A percentile compares a stretch with the other conserved stretches of the same genome.
Conservation (phyloP, 2,113 vertebrate species). For the Laticauda colubrina region DNA sequence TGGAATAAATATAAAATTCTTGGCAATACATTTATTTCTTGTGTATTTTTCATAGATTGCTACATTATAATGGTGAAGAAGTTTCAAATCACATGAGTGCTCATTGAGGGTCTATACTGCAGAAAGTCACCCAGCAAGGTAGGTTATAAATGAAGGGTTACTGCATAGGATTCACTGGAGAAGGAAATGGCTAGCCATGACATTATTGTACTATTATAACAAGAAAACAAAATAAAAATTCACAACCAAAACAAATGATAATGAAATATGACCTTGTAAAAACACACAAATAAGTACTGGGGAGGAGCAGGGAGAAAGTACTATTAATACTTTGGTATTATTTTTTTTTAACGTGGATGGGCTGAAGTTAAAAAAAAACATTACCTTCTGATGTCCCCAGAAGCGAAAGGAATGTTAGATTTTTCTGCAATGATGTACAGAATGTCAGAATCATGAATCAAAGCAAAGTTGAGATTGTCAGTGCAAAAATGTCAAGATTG, state of each 20-base stretch:
- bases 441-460: neutral
- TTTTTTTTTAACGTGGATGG: neutral
- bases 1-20: too few relatives aligned
- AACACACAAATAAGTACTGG: neutral
- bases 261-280: neutral
- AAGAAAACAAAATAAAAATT: neutral
- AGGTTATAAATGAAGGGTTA: neutral
- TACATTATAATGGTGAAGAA: neutral
- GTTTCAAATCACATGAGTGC: neutral
- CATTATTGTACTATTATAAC: neutral
- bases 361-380: neutral
- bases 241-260: neutral
- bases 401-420: neutral
- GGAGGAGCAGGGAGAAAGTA: neutral
- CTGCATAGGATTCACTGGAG: neutral
- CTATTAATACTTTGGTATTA: neutral
- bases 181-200: neutral
- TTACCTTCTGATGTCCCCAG: neutral
- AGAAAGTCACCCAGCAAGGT: neutral
- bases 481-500: neutral
- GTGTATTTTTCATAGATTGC: neutral
- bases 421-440: neutral
- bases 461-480: neutral
- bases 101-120: neutral
- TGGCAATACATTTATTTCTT: neutral